These are phyloP conservation scores for Nudaria mundana DNA, from an alignment of 2,888 invertebrate species.

Conservation along the genomic window DNA sequence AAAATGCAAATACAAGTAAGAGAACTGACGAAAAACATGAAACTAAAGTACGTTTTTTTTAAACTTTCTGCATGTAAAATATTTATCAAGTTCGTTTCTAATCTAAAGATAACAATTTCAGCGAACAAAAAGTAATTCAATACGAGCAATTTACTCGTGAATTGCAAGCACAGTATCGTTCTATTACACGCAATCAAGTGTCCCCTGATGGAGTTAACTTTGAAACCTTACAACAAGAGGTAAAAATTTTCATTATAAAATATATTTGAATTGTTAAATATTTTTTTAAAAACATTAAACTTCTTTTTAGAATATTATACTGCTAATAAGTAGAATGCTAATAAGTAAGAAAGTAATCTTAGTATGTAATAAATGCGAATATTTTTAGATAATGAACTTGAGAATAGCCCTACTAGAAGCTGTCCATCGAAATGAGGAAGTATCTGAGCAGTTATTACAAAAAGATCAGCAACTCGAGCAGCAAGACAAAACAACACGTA, in stretches of 20 bases:
- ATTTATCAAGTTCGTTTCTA: not conserved
- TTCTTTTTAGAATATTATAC: not conserved
- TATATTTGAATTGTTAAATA: not conserved
- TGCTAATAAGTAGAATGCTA: not conserved
- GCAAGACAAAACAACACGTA: conserved; percentile 81
- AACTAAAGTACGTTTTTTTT: conserved; percentile 55
- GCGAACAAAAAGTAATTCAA: conserved; percentile 72
- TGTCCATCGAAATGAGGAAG: conserved; percentile 68
- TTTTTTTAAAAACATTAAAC: too few relatives aligned
- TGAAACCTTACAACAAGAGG: conserved; percentile 69
- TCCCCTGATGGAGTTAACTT: conserved; percentile 50
- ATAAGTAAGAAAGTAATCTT: not conserved
- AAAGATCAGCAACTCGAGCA: conserved; percentile 82
- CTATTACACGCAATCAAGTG: conserved; percentile 49
- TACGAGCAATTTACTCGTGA: conserved; percentile 67
- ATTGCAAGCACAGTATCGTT: conserved; percentile 55
- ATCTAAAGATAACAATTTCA: conserved; percentile 30
- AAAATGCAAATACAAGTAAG: conserved; percentile 71
- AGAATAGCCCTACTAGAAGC: conserved; percentile 68
- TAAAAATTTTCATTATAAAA: conserved; percentile 20
- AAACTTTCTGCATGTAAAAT: not conserved
- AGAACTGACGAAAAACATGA: conserved; percentile 66
- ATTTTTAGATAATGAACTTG: conserved; percentile 62
- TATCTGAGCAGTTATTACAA: conserved; percentile 71
- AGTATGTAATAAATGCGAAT: not conserved